Percentiles rank a stretch among this genome's conserved stretches.
Conservation (phyloP, 2,797 vertebrate genomes). For the Pterois miles region DNA sequence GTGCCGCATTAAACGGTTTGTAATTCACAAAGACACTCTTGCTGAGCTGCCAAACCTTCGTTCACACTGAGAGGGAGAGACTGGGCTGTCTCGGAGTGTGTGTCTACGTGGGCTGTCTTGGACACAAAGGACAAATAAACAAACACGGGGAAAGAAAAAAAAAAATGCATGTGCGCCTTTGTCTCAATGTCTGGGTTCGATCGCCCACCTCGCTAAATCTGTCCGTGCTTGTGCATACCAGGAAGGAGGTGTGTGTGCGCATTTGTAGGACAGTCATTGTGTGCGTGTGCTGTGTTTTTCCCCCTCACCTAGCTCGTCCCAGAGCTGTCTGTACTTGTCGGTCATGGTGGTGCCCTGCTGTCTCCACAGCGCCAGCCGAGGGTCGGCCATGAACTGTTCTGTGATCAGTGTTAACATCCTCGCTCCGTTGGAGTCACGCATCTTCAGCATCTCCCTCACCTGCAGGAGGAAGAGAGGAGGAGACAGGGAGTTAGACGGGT, state of each 20-base stretch:
- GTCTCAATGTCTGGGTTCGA: constrained; percentile 52
- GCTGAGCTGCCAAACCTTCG: constrained; percentile 55
- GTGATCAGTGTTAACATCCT: constrained; percentile 99
- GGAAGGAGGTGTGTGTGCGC: not conserved
- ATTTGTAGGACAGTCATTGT: constrained; percentile 9
- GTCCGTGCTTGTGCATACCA: constrained; percentile 25
- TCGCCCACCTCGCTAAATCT: constrained; percentile 62
- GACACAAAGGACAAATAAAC: constrained; percentile 59
- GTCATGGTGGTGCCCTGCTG: constrained; percentile 99
- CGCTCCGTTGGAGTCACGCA: constrained; percentile 98
- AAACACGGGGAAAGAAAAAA: constrained; percentile 26
- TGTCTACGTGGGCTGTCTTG: constrained; percentile 38
- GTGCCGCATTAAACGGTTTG: constrained; percentile 46
- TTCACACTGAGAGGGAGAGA: constrained; percentile 29
- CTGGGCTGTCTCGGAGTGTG: constrained; percentile 30
- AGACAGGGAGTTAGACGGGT: constrained; percentile 1
- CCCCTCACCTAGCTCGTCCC: constrained; percentile 97
- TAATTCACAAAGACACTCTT: constrained; percentile 60
- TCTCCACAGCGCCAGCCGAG: constrained; percentile 94
- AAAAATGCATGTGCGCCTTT: constrained; percentile 25
- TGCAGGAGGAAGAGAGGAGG: constrained; percentile 63
- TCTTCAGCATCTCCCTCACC: constrained; percentile 99
- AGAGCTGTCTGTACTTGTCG: constrained; percentile 99
- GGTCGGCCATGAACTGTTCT: constrained; percentile 99
- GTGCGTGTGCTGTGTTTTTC: constrained; percentile 6